Evolutionary conservation across 1,140 invertebrate genomes (phyloP), one percentile per base, ranked within the genome.

Genomic region (Belonocnema kinseyi): DNA sequence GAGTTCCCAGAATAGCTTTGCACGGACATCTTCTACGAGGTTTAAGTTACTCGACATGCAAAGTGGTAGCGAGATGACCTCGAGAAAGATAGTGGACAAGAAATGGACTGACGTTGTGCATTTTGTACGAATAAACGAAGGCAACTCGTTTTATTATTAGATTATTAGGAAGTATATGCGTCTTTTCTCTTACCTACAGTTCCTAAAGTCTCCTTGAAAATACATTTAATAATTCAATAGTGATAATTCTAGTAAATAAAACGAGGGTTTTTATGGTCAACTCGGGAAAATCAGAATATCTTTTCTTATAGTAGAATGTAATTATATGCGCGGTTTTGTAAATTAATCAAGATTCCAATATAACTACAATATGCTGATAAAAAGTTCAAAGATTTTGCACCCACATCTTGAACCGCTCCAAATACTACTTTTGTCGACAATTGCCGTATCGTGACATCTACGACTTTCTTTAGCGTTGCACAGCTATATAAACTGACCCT

Each of bases 31-130:
- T 81, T 70, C 76, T 66, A 70, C 75, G 52, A 78, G 50, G 80
- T 77, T 21, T 78, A 78, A 77, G 70, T 76, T 71, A 79, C 81
- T 83, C 77, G 75, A 52, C 80, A 86, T 82, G 80, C 81, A 82
- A 85, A 84, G 61, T 66, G 61, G 61, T 66, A 74, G 50, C 66
- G 54, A 86, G 86, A 86, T 82, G 85, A 87, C 82, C 85, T 84
- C 80, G 79, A 71, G 83, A 83, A 75, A 81, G 77, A 81, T 82
- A 82, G 71, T 58, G 16, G 58, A 75, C 73, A 50, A 77, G 80
- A 72, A 80, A 81, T 70, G 56, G 79, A 78, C 71, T 83, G 74
- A 77, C 74, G 33, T 73, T 61, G 61, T 56, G 46, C 17, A 52
- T 70, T 70, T 50, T 50, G 56, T 71, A 79, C 78, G 79, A 75